A percentile compares a stretch with the other conserved stretches of the same genome.
These are phyloP conservation scores for Dilophus febrilis DNA, from an alignment of 2,888 invertebrate genomes.

Conservation along the genomic window DNA sequence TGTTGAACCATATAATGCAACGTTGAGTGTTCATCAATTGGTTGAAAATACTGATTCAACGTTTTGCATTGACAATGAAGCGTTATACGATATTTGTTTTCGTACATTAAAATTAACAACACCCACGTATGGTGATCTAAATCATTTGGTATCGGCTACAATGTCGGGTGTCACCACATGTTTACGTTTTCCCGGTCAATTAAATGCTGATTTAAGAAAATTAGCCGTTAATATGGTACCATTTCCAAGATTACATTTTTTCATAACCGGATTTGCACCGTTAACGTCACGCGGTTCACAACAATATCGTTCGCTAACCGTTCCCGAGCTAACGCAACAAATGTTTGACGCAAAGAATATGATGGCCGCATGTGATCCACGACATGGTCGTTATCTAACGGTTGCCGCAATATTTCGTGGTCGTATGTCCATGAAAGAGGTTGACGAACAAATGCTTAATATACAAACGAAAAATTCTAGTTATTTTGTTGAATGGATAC, in stretches of 20 bases:
- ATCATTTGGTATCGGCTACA: conserved; percentile 74
- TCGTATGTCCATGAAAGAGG: conserved; percentile 83
- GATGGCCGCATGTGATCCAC: conserved; percentile 92
- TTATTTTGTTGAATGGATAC: conserved; percentile 85
- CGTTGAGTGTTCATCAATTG: conserved; percentile 71
- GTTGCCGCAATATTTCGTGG: conserved; percentile 85
- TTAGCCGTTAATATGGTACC: conserved; percentile 95
- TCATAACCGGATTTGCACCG: conserved; percentile 93
- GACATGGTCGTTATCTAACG: conserved; percentile 80
- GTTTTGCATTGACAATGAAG: conserved; percentile 85
- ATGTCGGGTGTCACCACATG: conserved; percentile 82
- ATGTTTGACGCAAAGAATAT: conserved; percentile 85
- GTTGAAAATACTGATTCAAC: conserved; percentile 85
- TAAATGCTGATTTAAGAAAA: conserved; percentile 84
- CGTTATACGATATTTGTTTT: conserved; percentile 84
- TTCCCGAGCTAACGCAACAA: conserved; percentile 87
- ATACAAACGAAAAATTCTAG: conserved; percentile 89
- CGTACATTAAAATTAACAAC: conserved; percentile 73
- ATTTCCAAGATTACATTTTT: conserved; percentile 89
- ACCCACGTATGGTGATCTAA: conserved; percentile 85
- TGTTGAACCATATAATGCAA: conserved; percentile 75
- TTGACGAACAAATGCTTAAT: conserved; percentile 82
- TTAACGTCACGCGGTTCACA: conserved; percentile 78
- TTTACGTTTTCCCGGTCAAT: conserved; percentile 78
- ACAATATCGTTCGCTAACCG: conserved; percentile 77